phyloP scores from a whole-genome alignment of 1,140 invertebrate genomes.

The Atta colombica region DNA sequence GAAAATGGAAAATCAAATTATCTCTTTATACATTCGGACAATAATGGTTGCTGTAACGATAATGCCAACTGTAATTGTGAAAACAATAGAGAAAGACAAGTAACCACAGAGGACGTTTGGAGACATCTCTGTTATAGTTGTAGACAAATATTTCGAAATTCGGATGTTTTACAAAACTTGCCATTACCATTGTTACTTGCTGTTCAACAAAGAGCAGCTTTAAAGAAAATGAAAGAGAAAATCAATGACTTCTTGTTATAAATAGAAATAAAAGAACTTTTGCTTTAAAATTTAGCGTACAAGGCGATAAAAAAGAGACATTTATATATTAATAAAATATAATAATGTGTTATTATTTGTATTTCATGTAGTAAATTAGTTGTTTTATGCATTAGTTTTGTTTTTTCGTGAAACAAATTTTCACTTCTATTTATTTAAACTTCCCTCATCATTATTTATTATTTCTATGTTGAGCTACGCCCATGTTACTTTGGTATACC shows the following conservation, averaged over 20 bases:
- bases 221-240: conserved; percentile 77
- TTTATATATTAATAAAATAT: neutral
- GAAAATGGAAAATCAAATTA: conserved; percentile 9
- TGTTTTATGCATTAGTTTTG: neutral
- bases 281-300: neutral
- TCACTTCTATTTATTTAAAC: neutral
- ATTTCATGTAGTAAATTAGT: too few relatives aligned
- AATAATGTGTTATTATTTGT: neutral
- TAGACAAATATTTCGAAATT: conserved; percentile 78
- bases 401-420: neutral
- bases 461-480: too few relatives aligned
- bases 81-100: conserved; percentile 17
- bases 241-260: conserved; percentile 79
- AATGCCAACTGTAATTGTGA: conserved; percentile 44
- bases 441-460: too few relatives aligned
- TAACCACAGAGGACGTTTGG: conserved; percentile 53
- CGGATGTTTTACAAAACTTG: conserved; percentile 65
- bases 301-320: neutral
- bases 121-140: conserved; percentile 83
- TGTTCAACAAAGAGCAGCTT: conserved; percentile 63
- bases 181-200: conserved; percentile 70
- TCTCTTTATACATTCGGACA: neutral
- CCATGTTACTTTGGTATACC: neutral
- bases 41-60: neutral
- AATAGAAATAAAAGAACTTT: conserved; percentile 8